Evolutionary conservation across 2,113 vertebrate species (phyloP), one percentile per base, ranked within the genome.

Genomic region (Poeciliopsis retropinna): DNA sequence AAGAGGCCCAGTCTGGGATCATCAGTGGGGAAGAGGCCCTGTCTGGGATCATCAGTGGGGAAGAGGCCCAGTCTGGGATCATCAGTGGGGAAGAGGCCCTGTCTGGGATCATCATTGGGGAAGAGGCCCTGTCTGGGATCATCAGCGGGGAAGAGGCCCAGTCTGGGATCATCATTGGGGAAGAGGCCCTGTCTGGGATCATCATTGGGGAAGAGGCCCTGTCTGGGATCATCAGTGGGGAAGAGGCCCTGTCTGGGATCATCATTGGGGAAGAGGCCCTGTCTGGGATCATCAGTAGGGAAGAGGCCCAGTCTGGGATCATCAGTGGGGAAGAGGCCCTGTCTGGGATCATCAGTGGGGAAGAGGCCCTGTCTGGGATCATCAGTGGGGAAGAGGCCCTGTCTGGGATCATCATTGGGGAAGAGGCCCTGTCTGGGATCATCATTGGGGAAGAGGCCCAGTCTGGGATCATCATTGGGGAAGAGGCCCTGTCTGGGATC

Each of bases 401-500:
- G 32, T 32, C 87, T 91, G 64, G 82, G 79, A 27, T 81, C 89
- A 12, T 92, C 68, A 3, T n/a, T 83, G 13, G 94, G 89, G 57
- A 89, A 91, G 62, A 85, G 62, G 32, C 7, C 7, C 7, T 7
- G 32, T 32, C 87, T 91, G 64, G 82, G 79, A 27, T 81, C 89
- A 8, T 92, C 68, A 3, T 79, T 51, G 27, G 85, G 60, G 79
- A 89, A 91, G 62, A 85, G 62, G 71, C 94, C 91, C 25, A 79
- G 85, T 75, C 93, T 94, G 1, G 47, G 32, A 54, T n/a, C n/a
- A n/a, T n/a, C n/a, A n/a, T n/a, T 83, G 13, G 94, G 89, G 57
- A 89, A 91, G 62, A 85, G 62, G 32, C 7, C 7, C 7, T 7
- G 32, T 32, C 87, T 91, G 64, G 82, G 79, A 27, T 81, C 89